Conservation (phyloP, 2,888 invertebrate species). For the Anoncus sp. region DNA sequence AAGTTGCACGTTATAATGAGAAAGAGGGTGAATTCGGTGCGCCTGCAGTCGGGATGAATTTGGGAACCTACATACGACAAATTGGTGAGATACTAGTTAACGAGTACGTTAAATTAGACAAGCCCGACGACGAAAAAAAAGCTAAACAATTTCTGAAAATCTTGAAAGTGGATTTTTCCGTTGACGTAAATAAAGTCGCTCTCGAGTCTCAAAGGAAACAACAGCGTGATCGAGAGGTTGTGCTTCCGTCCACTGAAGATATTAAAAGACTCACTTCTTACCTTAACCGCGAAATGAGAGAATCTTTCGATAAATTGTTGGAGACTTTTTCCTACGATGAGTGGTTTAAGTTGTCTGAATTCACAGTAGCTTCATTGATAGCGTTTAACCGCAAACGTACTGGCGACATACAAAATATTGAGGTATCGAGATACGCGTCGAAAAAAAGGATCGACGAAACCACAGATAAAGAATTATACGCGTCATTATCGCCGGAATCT, state of each 20-base stretch:
- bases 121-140: neutral
- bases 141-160: neutral
- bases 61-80: slow-evolving; percentile 10
- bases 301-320: neutral
- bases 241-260: slow-evolving; percentile 4
- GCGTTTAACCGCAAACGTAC: slow-evolving; percentile 4
- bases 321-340: neutral
- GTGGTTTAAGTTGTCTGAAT: neutral
- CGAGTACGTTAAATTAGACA: neutral
- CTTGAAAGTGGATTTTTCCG: neutral
- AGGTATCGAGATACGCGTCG: neutral
- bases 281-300: neutral
- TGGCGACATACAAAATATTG: slow-evolving; percentile 5
- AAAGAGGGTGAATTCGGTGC: neutral
- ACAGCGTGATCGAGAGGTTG: neutral
- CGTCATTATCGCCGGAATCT: neutral
- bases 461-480: neutral
- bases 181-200: slow-evolving; percentile 12
- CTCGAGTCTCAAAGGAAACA: neutral
- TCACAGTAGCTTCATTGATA: neutral
- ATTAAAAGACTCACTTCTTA: neutral
- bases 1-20: neutral
- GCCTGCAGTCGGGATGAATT: slow-evolving; percentile 8
- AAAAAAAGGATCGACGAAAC: neutral
- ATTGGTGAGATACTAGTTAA: slow-evolving; percentile 8